These are phyloP conservation scores for Leucophora obtusa DNA, from an alignment of 2,888 invertebrate species.

Conservation along the genomic window DNA sequence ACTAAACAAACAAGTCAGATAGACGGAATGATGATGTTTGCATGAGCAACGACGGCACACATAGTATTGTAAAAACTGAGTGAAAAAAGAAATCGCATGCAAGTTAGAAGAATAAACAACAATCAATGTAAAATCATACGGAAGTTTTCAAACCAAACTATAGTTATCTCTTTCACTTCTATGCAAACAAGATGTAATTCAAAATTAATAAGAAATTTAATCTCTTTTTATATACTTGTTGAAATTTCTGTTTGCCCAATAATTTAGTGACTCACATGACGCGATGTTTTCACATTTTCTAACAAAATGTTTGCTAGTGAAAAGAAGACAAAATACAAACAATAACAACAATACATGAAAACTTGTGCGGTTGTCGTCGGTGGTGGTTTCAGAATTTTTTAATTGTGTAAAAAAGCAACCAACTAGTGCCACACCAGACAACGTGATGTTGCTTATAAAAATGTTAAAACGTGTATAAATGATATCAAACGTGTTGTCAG, in stretches of 20 bases:
- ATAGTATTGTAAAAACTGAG: conserved; percentile 7
- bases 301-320: conserved; percentile 52
- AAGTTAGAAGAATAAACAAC: conserved; percentile 36
- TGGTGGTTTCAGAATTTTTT: not conserved
- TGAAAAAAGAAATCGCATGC: conserved; percentile 44
- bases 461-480: conserved; percentile 1
- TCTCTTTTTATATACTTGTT: conserved; percentile 1
- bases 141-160: not conserved
- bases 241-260: conserved; percentile 67
- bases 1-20: conserved; percentile 13
- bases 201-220: too few species aligned
- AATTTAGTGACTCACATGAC: conserved; percentile 76
- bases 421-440: not conserved
- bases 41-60: too few species aligned
- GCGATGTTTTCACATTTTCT: conserved; percentile 71
- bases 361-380: not conserved
- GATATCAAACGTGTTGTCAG: conserved; percentile 34
- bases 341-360: conserved; percentile 8
- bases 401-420: conserved; percentile 8
- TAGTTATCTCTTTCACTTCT: conserved; percentile 42
- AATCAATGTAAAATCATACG: conserved; percentile 29
- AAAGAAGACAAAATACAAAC: conserved; percentile 32
- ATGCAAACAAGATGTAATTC: not conserved
- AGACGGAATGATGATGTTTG: too few species aligned
- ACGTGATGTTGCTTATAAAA: conserved; percentile 16